A percentile compares a stretch with the other conserved stretches of the same genome.
These are phyloP conservation scores for Heliocidaris tuberculata DNA, from an alignment of 35 echinoderm and acorn worm species.

Conservation along the genomic window DNA sequence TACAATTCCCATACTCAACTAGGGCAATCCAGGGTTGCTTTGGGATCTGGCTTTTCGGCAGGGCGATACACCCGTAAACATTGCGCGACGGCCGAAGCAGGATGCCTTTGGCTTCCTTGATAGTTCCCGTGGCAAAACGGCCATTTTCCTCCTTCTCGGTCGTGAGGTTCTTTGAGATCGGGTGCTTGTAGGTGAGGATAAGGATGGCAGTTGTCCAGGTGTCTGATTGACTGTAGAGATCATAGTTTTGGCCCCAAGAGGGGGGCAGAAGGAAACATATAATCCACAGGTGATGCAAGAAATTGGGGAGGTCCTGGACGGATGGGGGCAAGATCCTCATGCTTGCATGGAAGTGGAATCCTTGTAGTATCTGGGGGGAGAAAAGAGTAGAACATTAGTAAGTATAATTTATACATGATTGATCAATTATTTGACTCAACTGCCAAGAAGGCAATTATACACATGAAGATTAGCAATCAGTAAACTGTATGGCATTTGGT, in stretches of 20 bases:
- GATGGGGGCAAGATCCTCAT: conserved; percentile 42
- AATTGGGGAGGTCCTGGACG: conserved; percentile 16
- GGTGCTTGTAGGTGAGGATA: conserved; percentile 38
- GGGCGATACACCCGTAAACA: neutral
- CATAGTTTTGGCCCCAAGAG: conserved; percentile 41
- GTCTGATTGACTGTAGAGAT: conserved; percentile 30
- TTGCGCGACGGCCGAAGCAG: conserved; percentile 22
- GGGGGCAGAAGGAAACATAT: conserved; percentile 39
- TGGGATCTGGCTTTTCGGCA: conserved; percentile 27
- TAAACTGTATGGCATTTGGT: no score
- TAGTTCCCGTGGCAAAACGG: conserved; percentile 30
- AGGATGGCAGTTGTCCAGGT: conserved; percentile 47
- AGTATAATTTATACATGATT: no score
- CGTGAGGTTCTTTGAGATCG: conserved; percentile 24
- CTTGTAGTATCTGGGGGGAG: neutral
- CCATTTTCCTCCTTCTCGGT: conserved; percentile 40
- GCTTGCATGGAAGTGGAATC: neutral
- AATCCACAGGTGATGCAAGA: conserved; percentile 41
- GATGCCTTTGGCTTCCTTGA: conserved; percentile 16
- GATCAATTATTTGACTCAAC: no score
- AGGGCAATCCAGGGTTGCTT: conserved; percentile 55
- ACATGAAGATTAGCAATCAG: no score
- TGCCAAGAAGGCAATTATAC: no score
- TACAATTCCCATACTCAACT: conserved; percentile 54
- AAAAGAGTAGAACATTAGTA: no score